Evolutionary conservation across 2,113 vertebrate genomes (phyloP), one percentile per base, ranked within the genome.

Genomic region (Ochotona curzoniae): DNA sequence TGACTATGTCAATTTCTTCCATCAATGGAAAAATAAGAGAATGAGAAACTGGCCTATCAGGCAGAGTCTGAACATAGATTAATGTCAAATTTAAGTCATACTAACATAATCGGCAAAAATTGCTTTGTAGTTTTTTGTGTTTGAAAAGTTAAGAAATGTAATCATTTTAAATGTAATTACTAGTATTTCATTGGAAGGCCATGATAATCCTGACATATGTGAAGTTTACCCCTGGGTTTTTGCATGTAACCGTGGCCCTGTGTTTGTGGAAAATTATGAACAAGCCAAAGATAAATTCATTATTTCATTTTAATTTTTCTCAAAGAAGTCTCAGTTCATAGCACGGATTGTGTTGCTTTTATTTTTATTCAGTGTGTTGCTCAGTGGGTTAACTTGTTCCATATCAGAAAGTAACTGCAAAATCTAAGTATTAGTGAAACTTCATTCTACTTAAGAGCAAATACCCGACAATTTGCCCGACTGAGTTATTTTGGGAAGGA

Each of bases 401-500:
- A 71, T 82, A 8, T 89, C 75, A 57, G 18, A 13, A 57, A 57
- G 18, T 57, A 57, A 15, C 8, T 79, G 23, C 83, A 23, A 74
- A 61, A 28, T 75, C 51, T 76, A 66, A 18, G 28, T 84, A 15
- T 73, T 79, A 60, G 84, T 66, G 83, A 49, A 89, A 57, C 18
- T 86, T 38, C n/a, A 69, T 89, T 94, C 60, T 83, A 44, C 64
- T 94, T 83, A 75, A 81, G 84, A 21, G 1, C 25, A 25, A 83
- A 80, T 76, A 66, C 7, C 18, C n/a, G 14, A 87, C 44, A 87
- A 49, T 38, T 9, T 75, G 25, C 20, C 21, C 60, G 23, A 78
- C 64, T 80, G 13, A 78, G 63, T 82, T 32, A 69, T 7, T 93
- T 93, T 90, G 60, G 60, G 71, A 93, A 90, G 93, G 47, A 85